Evolutionary conservation across 2,888 invertebrate species (phyloP).

Genomic region (Cepaea hortensis): DNA sequence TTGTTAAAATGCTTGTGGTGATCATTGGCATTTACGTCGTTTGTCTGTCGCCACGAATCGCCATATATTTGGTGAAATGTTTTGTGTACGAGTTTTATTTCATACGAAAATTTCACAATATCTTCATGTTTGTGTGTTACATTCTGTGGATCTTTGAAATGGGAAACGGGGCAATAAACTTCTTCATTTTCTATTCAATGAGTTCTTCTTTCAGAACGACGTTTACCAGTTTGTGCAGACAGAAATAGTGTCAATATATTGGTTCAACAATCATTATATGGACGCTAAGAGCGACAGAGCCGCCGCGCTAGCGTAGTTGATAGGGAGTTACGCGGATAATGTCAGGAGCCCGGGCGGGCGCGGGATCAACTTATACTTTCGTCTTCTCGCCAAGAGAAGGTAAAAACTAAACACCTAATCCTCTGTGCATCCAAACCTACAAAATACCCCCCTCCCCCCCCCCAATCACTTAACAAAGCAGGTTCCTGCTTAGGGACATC

Average conservation of each 20-base stretch:
- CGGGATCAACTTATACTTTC: no score
- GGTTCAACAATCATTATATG: no score
- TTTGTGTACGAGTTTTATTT: slow-evolving; percentile 44
- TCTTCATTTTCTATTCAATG: slow-evolving; percentile 40
- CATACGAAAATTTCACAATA: slow-evolving; percentile 32
- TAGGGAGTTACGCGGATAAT: no score
- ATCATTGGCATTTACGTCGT: slow-evolving; percentile 35
- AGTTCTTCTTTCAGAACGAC: slow-evolving; percentile 34
- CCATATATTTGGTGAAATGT: slow-evolving; percentile 36
- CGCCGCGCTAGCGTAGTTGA: no score
- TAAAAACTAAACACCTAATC: no score
- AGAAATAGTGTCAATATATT: not conserved
- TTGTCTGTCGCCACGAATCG: slow-evolving; percentile 33
- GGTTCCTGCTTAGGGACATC: no score
- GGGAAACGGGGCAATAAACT: slow-evolving; percentile 33
- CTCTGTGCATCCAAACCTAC: no score
- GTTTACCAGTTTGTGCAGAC: slow-evolving; percentile 3
- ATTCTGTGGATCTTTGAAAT: slow-evolving; percentile 28
- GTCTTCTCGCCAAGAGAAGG: no score
- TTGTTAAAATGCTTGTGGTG: slow-evolving; percentile 45
- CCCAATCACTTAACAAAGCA: no score
- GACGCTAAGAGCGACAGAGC: no score
- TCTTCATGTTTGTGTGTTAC: slow-evolving; percentile 38
- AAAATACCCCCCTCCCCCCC: no score
- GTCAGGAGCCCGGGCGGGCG: no score